Conservation (phyloP, 2,888 invertebrate genomes). For the Odontomyia ornata region DNA sequence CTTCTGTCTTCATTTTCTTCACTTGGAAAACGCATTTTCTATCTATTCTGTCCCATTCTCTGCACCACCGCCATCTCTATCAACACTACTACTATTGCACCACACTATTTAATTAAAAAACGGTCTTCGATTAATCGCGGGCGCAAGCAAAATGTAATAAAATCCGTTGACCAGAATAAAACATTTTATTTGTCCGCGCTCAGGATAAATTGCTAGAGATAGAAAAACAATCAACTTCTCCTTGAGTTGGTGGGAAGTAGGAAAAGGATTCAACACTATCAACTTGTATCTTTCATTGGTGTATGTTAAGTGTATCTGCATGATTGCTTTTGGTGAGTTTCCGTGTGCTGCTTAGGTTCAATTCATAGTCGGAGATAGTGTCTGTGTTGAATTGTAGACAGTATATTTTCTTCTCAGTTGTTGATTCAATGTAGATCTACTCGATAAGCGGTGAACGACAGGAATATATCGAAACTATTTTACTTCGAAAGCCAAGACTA, state of each 20-base stretch:
- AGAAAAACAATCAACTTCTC: conserved; percentile 41
- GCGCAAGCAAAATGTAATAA: conserved; percentile 47
- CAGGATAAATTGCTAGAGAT: conserved; percentile 34
- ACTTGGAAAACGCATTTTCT: neutral
- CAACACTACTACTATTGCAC: neutral
- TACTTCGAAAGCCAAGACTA: neutral
- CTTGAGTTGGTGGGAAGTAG: neutral
- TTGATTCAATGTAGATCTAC: neutral
- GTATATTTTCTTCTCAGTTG: neutral
- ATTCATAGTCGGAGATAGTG: neutral
- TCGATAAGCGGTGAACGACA: neutral
- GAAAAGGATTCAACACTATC: conserved; percentile 22
- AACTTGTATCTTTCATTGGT: neutral
- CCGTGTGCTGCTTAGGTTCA: no score
- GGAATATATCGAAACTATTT: conserved; percentile 25
- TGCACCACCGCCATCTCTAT: neutral
- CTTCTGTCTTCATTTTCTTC: neutral
- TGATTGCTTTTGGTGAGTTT: neutral
- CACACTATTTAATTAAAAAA: conserved; percentile 45
- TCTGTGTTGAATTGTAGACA: no score
- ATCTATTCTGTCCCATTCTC: neutral
- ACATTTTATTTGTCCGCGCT: conserved; percentile 40
- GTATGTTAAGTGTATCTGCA: neutral
- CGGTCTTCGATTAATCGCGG: conserved; percentile 49
- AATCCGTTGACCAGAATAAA: conserved; percentile 49